Base-by-base conservation (phyloP, 2,797 vertebrate species). In the Hippocampus kuda region DNA sequence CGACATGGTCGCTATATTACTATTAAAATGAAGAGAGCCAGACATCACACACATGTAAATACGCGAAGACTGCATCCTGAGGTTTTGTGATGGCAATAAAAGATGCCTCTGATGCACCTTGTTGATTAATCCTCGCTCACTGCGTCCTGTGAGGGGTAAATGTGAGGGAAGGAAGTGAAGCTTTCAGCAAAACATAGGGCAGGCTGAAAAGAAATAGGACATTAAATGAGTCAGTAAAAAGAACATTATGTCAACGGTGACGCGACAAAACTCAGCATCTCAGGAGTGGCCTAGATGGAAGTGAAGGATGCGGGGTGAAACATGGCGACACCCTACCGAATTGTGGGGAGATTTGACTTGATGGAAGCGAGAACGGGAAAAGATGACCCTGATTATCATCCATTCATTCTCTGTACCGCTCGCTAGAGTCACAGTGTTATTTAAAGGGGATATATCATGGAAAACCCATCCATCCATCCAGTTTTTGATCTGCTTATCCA, bases 101-200 rank as follows among this genome's bases (percentile, higher is more conserved):
- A 74, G 65, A 56, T 22, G 57, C 75, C 75, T 81, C 75, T 77
- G 78, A 84, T 76, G 76, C 81, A 72, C 80, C 78, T 80, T 71
- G 72, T 77, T 80, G 73, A 83, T 82, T 83, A 81, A 76, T 67
- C 76, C 46, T 30, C 65, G 2, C 11, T 66, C 16, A 34, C 46
- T n/a, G 49, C 22, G 65, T 46, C 62, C 46, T 11, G 24, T 27
- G 26, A 66, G 26, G 46, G 8, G 3, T 51, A 22, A 67, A 67
- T 56, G 26, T 41, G 69, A 56, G 48, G 49, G 60, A 46, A 38
- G 1, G 49, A 38, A 48, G 1, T 49, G 7, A 70, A 38, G 22
- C 49, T 30, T 76, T 72, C 1, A 42, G 34, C 1, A n/a, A 69
- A 66, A 41, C 56, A 34, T 30, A 24, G 4, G 60, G 61, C 46